Conservation (phyloP, 1,140 invertebrate species). For the Drosophila santomea region DNA sequence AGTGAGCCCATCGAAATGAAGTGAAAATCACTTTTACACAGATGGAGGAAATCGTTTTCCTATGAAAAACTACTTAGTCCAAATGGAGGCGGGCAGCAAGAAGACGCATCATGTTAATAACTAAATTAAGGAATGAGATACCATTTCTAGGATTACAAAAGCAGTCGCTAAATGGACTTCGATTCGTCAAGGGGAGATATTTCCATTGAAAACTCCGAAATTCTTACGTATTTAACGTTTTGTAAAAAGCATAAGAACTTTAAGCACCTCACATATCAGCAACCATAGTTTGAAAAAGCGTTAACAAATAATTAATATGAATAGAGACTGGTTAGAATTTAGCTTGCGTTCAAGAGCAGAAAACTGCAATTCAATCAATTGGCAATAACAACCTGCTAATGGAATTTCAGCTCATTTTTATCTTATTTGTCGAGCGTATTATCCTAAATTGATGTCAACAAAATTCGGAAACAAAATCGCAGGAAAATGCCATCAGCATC, state of each 20-base stretch:
- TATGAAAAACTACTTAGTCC: slow-evolving; percentile 74
- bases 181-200: background rate
- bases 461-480: background rate
- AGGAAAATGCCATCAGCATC: slow-evolving; percentile 4
- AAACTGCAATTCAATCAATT: too few relatives aligned
- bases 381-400: too few relatives aligned
- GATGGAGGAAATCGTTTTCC: slow-evolving; percentile 58
- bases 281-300: too few relatives aligned
- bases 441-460: background rate
- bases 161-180: background rate
- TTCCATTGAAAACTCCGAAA: too few relatives aligned
- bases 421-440: slow-evolving; percentile 13
- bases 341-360: too few relatives aligned
- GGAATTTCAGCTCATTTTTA: background rate
- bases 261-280: too few relatives aligned
- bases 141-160: slow-evolving; percentile 22
- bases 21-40: slow-evolving; percentile 72
- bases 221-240: too few relatives aligned
- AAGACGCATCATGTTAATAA: slow-evolving; percentile 42
- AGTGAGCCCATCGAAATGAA: slow-evolving; percentile 53
- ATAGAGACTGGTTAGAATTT: too few relatives aligned
- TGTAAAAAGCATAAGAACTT: too few relatives aligned
- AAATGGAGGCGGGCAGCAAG: background rate
- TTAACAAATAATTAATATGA: too few relatives aligned
- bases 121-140: slow-evolving; percentile 60